Conservation (phyloP, 2,797 vertebrate species). For the Cetoscarus ocellatus region DNA sequence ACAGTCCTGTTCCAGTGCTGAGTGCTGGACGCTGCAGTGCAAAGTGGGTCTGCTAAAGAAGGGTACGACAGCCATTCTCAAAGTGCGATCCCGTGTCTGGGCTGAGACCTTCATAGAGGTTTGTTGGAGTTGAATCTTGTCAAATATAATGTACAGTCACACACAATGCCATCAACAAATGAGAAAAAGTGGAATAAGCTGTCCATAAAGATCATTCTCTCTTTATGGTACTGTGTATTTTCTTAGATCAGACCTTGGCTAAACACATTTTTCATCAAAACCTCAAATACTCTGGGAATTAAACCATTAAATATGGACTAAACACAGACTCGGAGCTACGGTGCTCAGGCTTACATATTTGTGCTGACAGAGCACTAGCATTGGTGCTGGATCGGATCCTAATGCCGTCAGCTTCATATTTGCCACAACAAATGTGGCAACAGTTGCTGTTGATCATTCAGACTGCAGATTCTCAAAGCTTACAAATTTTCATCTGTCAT, state of each 20-base stretch:
- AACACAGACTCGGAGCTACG: constrained; percentile 38
- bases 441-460: constrained; percentile 34
- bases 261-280: constrained; percentile 39
- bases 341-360: constrained; percentile 34
- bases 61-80: constrained; percentile 87
- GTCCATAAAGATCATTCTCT: constrained; percentile 25
- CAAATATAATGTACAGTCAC: constrained; percentile 9
- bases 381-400: constrained; percentile 23
- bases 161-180: constrained; percentile 32
- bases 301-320: constrained; percentile 50
- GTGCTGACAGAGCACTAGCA: constrained; percentile 33
- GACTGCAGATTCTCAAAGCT: constrained; percentile 4
- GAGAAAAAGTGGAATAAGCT: constrained; percentile 33
- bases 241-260: constrained; percentile 58
- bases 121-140: constrained; percentile 44
- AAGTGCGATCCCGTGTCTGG: constrained; percentile 89
- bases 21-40: constrained; percentile 90
- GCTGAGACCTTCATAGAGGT: constrained; percentile 91
- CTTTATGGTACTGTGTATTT: constrained; percentile 49
- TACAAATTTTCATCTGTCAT: not conserved
- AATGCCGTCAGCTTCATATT: constrained; percentile 41
- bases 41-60: constrained; percentile 87
- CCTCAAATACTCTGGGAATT: constrained; percentile 27
- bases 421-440: constrained; percentile 41
- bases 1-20: constrained; percentile 88